Percentiles rank a stretch among this genome's conserved stretches.
phyloP scores from a whole-genome alignment of 2,888 invertebrate genomes.

The Dichetophora obliterata region DNA sequence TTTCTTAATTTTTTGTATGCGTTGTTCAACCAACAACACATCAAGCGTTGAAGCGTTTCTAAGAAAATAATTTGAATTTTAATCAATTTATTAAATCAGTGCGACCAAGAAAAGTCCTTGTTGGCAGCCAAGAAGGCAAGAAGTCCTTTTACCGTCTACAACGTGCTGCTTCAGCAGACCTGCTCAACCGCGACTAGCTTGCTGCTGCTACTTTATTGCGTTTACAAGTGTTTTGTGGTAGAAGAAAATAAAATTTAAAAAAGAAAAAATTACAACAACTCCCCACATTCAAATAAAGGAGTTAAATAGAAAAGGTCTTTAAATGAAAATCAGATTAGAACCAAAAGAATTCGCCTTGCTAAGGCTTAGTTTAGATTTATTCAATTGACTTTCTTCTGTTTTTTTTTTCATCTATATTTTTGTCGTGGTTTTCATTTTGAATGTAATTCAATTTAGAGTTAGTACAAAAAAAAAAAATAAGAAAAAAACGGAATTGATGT shows the following conservation, averaged over 20 bases:
- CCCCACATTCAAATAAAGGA: not conserved
- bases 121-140: not conserved
- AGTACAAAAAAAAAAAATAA: not conserved
- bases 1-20: not conserved
- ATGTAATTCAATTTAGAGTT: conserved; percentile 18
- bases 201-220: not conserved
- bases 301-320: conserved; percentile 13
- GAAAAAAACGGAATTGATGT: not conserved
- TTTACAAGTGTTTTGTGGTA: conserved; percentile 25
- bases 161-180: not conserved
- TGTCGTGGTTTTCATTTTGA: not conserved
- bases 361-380: conserved; percentile 12
- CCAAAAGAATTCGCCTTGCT: conserved; percentile 6
- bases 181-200: not conserved
- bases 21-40: conserved; percentile 17
- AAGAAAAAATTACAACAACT: not conserved
- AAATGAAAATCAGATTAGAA: conserved; percentile 21
- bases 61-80: conserved; percentile 32
- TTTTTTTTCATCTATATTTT: too few relatives aligned
- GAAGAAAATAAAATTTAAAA: too few relatives aligned
- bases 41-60: conserved; percentile 14
- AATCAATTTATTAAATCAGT: conserved; percentile 38
- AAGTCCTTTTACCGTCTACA: not conserved
- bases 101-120: not conserved
- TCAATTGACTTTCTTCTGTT: conserved; percentile 26